Percentiles rank a stretch among this genome's conserved stretches.
These are phyloP conservation scores for Lethenteron reissneri DNA, from an alignment of 2,113 vertebrate genomes.

Conservation along the genomic window DNA sequence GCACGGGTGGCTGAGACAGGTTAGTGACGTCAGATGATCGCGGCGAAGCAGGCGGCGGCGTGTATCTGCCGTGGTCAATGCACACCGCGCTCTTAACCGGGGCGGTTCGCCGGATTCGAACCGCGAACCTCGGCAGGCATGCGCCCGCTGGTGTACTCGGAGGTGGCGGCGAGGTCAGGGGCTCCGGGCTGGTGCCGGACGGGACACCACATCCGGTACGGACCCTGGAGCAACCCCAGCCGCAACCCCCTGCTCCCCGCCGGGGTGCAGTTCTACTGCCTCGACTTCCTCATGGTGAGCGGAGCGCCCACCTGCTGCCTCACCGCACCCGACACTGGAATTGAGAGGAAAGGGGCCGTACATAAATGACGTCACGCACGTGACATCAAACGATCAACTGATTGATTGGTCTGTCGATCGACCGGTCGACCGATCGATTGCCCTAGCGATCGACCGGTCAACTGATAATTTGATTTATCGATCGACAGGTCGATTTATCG, in stretches of 20 bases:
- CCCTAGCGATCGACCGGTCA: no score
- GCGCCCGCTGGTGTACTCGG: constrained; percentile 8
- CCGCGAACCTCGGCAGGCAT: constrained; percentile 3
- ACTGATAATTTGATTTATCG: no score
- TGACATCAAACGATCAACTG: no score
- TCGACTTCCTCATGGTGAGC: constrained; percentile 6
- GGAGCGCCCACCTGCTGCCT: neutral
- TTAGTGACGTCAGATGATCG: neutral
- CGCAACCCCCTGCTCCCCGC: constrained; percentile 1
- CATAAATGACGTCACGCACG: neutral
- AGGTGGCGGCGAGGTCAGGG: constrained; percentile 1
- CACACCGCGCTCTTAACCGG: neutral
- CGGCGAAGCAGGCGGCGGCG: neutral
- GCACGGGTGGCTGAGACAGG: neutral
- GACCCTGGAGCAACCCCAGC: constrained; percentile 4
- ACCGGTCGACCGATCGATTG: no score
- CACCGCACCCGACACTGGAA: neutral
- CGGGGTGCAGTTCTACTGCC: neutral
- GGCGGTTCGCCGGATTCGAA: neutral
- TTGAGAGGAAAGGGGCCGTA: neutral
- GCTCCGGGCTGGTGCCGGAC: constrained; percentile 7
- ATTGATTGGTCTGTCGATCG: no score
- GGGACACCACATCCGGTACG: constrained; percentile 8
- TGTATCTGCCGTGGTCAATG: neutral
- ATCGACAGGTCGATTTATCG: no score